Base-by-base conservation (phyloP, 2,888 invertebrate genomes). In the Elysia crispata region DNA sequence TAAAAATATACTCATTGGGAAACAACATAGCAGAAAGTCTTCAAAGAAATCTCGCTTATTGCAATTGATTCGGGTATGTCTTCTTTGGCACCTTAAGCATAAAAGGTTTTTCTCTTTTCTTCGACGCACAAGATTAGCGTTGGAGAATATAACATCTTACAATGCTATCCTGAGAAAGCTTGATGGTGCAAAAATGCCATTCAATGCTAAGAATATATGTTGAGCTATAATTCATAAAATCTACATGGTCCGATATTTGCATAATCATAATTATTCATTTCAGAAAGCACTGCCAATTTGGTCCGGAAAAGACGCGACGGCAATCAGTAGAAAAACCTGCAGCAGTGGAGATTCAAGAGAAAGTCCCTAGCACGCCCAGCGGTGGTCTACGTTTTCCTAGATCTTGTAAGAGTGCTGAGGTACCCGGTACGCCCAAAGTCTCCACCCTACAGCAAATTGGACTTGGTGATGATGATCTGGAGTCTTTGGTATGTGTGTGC, bases 401-500 rank as follows among this genome's bases (percentile, higher is more conserved):
- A 20, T 49, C 70, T 28, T 70, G 70, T 33, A 70, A 70, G n/a
- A 70, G 70, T 70, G 70, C 70, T 31, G 70, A 70, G 41, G 15
- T 70, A 8, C 70, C 70, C 15, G 6, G 31, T 20, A 70, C 70
- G 33, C 70, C 70, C 70, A 70, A 70, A 49, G 49, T 70, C 5
- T 41, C 41, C 33, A 70, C 70, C 20, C 41, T 70, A 20, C 25
- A 20, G 23, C 70, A 70, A 20, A 41, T 18, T 28, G 70, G 70
- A 5, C 70, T 70, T 11, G 70, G 31, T 15, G 20, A n/a, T 31
- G 41, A 20, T 1, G 20, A 30, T 5, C n/a, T n/a, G 3, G 70
- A 70, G 1, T 31, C 31, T 33, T 20, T 31, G 33, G 70, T 70
- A 31, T 8, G 70, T n/a, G 6, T 23, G 25, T 6, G 6, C 28